Conservation (phyloP, 1,140 invertebrate species). For the Drosophila eugracilis region DNA sequence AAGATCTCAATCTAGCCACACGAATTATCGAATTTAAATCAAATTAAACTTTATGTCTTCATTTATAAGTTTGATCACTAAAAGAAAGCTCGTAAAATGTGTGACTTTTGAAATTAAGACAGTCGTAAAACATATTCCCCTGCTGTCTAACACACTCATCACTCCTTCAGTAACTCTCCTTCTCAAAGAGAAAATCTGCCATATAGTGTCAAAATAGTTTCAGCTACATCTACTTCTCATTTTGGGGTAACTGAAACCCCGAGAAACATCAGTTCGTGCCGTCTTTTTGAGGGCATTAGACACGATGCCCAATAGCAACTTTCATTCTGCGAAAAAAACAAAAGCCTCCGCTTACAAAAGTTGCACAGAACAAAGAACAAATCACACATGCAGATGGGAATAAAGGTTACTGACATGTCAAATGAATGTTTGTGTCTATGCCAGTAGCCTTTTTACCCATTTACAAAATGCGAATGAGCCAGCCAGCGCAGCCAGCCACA, state of each 20-base stretch:
- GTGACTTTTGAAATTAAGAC: no score
- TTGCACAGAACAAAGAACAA: conserved; percentile 44
- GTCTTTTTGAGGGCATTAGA: conserved; percentile 31
- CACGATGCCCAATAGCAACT: conserved; percentile 26
- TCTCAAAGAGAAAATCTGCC: conserved; percentile 2
- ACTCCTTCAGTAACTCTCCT: background rate
- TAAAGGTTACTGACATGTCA: conserved; percentile 53
- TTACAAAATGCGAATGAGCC: conserved; percentile 32
- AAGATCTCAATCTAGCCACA: background rate
- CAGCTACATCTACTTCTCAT: conserved; percentile 1
- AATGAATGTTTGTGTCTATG: conserved; percentile 28
- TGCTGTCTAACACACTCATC: conserved; percentile 3
- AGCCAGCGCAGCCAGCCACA: no score
- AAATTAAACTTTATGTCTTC: background rate
- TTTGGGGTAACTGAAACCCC: conserved; percentile 1
- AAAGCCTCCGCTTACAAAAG: conserved; percentile 36
- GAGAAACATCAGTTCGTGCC: conserved; percentile 11
- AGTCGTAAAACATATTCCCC: background rate
- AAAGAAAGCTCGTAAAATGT: background rate
- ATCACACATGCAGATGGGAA: conserved; percentile 30
- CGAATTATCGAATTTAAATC: background rate
- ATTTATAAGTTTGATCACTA: background rate
- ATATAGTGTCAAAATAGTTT: conserved; percentile 27
- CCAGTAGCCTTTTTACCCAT: conserved; percentile 46
- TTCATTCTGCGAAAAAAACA: conserved; percentile 42